Conservation (phyloP, 2,888 invertebrate species). For the Ornithoptera priamus region DNA sequence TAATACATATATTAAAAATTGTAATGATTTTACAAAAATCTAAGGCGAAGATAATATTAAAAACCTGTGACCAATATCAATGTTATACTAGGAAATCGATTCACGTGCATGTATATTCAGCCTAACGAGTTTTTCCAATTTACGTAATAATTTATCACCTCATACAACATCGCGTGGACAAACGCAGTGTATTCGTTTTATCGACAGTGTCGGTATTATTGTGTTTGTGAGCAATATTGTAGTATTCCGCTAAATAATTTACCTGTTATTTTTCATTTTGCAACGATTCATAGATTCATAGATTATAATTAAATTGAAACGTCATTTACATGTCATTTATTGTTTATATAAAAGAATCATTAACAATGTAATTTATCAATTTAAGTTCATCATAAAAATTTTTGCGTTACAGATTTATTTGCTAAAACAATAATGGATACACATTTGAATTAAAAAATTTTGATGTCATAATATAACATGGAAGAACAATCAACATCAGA, state of each 20-base stretch:
- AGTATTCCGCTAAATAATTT: conserved; percentile 28
- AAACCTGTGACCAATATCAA: neutral
- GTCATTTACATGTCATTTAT: conserved; percentile 23
- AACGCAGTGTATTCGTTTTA: conserved; percentile 30
- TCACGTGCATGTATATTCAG: conserved; percentile 22
- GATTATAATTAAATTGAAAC: conserved; percentile 20
- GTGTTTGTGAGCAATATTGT: conserved; percentile 26
- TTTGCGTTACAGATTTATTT: neutral
- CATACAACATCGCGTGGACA: conserved; percentile 32
- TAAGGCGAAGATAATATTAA: neutral
- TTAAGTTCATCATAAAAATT: neutral
- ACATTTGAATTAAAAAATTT: neutral
- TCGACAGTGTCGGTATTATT: conserved; percentile 23
- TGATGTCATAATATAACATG: conserved; percentile 15
- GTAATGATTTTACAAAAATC: neutral
- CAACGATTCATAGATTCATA: conserved; percentile 20
- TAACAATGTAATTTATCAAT: conserved; percentile 8
- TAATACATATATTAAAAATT: too few species aligned
- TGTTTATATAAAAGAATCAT: conserved; percentile 9
- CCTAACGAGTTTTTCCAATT: conserved; percentile 31
- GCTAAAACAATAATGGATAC: conserved; percentile 1
- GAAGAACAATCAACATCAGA: conserved; percentile 32
- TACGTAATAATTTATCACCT: conserved; percentile 39
- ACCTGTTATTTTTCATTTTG: conserved; percentile 24
- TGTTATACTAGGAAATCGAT: neutral